These are phyloP conservation scores for Galendromus occidentalis DNA, from an alignment of 1,140 invertebrate species.

Conservation along the genomic window DNA sequence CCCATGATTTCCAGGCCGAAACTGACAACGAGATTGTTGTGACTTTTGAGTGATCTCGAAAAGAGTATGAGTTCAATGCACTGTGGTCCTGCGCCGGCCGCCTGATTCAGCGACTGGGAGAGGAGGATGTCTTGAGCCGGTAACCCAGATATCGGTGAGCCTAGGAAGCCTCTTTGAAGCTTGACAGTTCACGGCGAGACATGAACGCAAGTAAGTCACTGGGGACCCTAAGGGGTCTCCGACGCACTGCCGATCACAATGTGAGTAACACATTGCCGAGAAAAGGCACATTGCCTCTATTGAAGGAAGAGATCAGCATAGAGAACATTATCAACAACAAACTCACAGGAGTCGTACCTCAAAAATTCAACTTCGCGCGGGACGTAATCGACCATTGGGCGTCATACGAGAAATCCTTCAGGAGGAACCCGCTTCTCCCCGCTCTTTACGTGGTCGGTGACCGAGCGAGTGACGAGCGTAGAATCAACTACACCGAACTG, in stretches of 20 bases:
- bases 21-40: too few relatives aligned
- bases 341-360: constrained; percentile 18
- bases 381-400: constrained; percentile 30
- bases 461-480: background rate
- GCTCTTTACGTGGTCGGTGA: background rate
- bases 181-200: background rate
- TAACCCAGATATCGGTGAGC: too few relatives aligned
- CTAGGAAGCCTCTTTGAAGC: too few relatives aligned
- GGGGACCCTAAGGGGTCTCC: background rate
- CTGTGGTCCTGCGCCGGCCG: too few relatives aligned
- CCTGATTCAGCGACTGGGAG: too few relatives aligned
- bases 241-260: background rate
- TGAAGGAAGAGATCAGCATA: background rate
- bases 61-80: too few relatives aligned
- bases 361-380: constrained; percentile 28
- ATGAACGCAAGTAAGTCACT: background rate
- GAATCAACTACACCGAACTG: constrained; percentile 1
- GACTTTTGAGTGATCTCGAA: too few relatives aligned
- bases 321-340: background rate
- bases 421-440: background rate
- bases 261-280: background rate
- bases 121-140: too few relatives aligned
- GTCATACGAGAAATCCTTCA: constrained; percentile 10
- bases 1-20: too few relatives aligned
- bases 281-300: background rate